Conservation (phyloP, 2,797 vertebrate genomes). For the Bradypodion ventrale region DNA sequence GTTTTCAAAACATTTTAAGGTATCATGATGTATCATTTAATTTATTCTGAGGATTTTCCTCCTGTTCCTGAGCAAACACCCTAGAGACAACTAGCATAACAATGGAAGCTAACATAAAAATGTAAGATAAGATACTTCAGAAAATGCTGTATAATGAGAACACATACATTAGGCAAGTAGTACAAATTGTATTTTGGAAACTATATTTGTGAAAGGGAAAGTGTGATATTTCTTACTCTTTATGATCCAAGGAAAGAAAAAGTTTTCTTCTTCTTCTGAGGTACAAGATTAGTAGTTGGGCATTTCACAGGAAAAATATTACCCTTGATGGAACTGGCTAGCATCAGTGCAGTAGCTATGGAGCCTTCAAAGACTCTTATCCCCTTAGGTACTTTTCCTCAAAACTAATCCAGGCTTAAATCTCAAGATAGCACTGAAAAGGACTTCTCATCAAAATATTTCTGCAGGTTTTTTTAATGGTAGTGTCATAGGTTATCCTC, state of each 20-base stretch:
- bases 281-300: neutral
- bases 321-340: neutral
- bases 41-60: neutral
- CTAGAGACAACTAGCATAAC: neutral
- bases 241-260: neutral
- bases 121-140: neutral
- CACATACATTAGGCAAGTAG: neutral
- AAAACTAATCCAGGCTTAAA: neutral
- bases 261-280: neutral
- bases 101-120: neutral
- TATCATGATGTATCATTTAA: neutral
- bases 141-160: neutral
- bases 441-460: slow-evolving; percentile 9
- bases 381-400: neutral
- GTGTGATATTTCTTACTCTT: slow-evolving; percentile 7
- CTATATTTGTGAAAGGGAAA: neutral
- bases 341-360: neutral
- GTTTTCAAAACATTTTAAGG: neutral
- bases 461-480: neutral
- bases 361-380: neutral
- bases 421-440: neutral
- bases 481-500: slow-evolving; percentile 1
- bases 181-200: slow-evolving; percentile 14
- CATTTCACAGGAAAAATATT: neutral
- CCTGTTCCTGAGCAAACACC: neutral